phyloP scores from a whole-genome alignment of 2,113 vertebrate species.

The Nibea coibor region DNA sequence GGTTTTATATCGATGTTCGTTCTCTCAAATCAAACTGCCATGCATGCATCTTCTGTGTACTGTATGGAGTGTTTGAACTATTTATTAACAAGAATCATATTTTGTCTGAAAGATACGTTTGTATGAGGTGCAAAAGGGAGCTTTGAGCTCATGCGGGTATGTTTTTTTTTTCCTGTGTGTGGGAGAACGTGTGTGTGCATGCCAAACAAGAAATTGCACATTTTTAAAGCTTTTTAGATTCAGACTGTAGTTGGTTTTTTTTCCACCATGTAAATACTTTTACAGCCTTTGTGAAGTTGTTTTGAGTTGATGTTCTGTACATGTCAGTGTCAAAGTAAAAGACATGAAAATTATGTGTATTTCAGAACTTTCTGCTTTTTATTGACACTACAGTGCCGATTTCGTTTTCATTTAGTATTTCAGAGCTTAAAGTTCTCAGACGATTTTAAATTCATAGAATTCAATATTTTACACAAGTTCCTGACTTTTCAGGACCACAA shows the following conservation, averaged over 20 bases:
- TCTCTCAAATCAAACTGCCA: slow-evolving; percentile 85
- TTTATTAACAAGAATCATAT: slow-evolving; percentile 79
- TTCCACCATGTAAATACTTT: slow-evolving; percentile 94
- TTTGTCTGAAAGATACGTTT: slow-evolving; percentile 84
- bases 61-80: slow-evolving; percentile 84
- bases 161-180: slow-evolving; percentile 75
- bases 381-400: too few relatives aligned
- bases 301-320: slow-evolving; percentile 88
- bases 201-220: slow-evolving; percentile 91
- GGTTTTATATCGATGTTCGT: slow-evolving; percentile 86
- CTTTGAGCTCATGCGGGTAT: slow-evolving; percentile 72
- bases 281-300: slow-evolving; percentile 91
- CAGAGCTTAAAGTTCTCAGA: too few relatives aligned
- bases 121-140: slow-evolving; percentile 80
- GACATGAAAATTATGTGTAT: slow-evolving; percentile 51
- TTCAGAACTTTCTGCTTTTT: neutral
- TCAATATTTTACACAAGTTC: too few relatives aligned
- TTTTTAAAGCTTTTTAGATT: slow-evolving; percentile 88
- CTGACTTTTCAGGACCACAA: too few relatives aligned
- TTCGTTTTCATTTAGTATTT: too few relatives aligned
- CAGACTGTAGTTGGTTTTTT: slow-evolving; percentile 85
- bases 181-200: slow-evolving; percentile 85
- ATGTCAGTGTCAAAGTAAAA: slow-evolving; percentile 84
- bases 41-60: slow-evolving; percentile 91
- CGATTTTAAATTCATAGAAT: too few relatives aligned